phyloP scores from a whole-genome alignment of 2,113 vertebrate genomes.

The Zapornia atra region DNA sequence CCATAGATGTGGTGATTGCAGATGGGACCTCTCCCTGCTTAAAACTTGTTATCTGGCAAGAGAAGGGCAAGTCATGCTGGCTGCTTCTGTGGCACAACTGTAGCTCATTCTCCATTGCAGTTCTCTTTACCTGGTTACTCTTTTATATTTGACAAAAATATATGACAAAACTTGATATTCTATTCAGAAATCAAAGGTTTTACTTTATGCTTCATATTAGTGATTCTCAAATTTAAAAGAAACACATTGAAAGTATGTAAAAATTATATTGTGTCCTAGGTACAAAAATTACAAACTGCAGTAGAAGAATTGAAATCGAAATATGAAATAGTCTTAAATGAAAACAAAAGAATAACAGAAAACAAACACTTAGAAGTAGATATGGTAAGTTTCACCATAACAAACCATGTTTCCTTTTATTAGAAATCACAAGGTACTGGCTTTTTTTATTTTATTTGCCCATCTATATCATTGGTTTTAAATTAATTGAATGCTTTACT shows the following conservation, averaged over 20 bases:
- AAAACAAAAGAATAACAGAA: constrained; percentile 68
- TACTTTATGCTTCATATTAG: background rate
- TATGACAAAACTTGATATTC: background rate
- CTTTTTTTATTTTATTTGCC: background rate
- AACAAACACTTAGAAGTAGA: constrained; percentile 69
- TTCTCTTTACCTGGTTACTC: background rate
- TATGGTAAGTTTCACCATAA: constrained; percentile 68
- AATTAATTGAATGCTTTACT: background rate
- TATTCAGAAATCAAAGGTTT: background rate
- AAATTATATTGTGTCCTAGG: constrained; percentile 69
- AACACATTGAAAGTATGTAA: background rate
- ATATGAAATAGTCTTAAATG: constrained; percentile 70
- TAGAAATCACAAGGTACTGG: background rate
- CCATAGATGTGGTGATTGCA: background rate
- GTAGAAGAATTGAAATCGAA: constrained; percentile 73
- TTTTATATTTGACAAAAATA: background rate
- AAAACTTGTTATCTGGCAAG: background rate
- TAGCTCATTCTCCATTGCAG: background rate
- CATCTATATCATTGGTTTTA: background rate
- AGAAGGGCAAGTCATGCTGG: background rate
- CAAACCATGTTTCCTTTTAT: background rate
- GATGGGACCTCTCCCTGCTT: background rate
- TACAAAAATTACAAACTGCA: constrained; percentile 77
- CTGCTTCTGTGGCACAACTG: background rate
- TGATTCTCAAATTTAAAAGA: background rate